Evolutionary conservation across 2,888 invertebrate genomes (phyloP), one percentile per base, ranked within the genome.

Genomic region (Gryllus longicercus): DNA sequence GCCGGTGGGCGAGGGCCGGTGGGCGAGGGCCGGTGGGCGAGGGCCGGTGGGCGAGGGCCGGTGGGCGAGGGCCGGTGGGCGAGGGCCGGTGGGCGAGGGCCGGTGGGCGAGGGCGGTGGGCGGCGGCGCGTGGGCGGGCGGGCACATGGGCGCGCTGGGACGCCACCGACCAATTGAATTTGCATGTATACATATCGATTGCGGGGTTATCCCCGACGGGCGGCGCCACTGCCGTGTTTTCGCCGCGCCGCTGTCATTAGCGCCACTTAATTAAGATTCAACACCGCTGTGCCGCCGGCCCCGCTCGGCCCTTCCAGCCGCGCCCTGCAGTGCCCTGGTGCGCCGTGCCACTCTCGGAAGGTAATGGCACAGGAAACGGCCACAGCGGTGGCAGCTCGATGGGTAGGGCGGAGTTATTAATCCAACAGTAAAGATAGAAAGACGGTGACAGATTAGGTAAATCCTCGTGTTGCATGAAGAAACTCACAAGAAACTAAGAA

Each of bases 101-200:
- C 5, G 5, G 38, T 38, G 38, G 38, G n/a, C n/a, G n/a, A n/a
- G n/a, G n/a, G n/a, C n/a, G n/a, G n/a, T n/a, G n/a, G n/a, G n/a
- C n/a, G n/a, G 14, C 63, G 63, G n/a, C 63, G 63, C 63, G 63
- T 38, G 38, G 38, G 38, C 38, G 38, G 38, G 38, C 38, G 38
- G 38, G 38, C 38, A 8, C 38, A 8, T 38, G 38, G 38, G 38
- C 5, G 63, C 63, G 63, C 16, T n/a, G 63, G 63, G 63, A 63
- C 63, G 63, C 63, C n/a, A n/a, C n/a, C 63, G 63, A 63, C 63
- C 63, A 63, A 63, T 63, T 63, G 63, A 63, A 63, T 63, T 63
- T 63, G 63, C 63, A 63, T 63, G 63, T 63, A 63, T 63, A 63
- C 63, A 63, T 63, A 63, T 63, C 63, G 63, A 63, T 63, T 63